These are phyloP conservation scores for Dinocampus coccinellae DNA, from an alignment of 2,888 invertebrate genomes.

Conservation along the genomic window DNA sequence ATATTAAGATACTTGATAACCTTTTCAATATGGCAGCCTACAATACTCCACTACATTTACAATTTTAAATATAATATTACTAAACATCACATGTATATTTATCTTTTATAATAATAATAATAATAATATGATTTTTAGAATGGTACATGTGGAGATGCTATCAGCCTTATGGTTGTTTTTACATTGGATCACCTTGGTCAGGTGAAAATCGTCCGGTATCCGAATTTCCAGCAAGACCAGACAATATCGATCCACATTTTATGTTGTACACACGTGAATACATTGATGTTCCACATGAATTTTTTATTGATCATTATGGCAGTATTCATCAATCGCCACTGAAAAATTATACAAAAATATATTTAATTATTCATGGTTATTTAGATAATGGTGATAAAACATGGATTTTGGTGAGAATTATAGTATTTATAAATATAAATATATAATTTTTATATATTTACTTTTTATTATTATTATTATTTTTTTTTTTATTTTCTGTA, in stretches of 20 bases:
- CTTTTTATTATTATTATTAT: background rate
- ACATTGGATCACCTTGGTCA: constrained; percentile 83
- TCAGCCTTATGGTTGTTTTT: constrained; percentile 85
- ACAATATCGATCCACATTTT: constrained; percentile 75
- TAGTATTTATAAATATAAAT: no score
- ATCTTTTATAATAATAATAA: background rate
- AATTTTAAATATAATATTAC: background rate
- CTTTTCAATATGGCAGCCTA: constrained; percentile 38
- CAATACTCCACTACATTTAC: background rate
- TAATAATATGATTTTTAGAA: constrained; percentile 49
- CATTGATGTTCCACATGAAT: constrained; percentile 72
- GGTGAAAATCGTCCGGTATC: constrained; percentile 84
- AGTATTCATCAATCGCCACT: constrained; percentile 76
- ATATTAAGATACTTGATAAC: constrained; percentile 44
- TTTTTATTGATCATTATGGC: constrained; percentile 78
- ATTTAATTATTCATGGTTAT: constrained; percentile 88
- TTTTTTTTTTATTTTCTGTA: background rate
- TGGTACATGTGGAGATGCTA: constrained; percentile 76
- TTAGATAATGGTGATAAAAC: constrained; percentile 84
- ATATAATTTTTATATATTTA: background rate
- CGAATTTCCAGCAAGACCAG: constrained; percentile 81
- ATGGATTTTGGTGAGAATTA: constrained; percentile 81
- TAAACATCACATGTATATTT: no score
- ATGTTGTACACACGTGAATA: constrained; percentile 73
- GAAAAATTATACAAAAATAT: constrained; percentile 75